Evolutionary conservation across 1,140 invertebrate genomes (phyloP).

Genomic region (Bacillus rossius): DNA sequence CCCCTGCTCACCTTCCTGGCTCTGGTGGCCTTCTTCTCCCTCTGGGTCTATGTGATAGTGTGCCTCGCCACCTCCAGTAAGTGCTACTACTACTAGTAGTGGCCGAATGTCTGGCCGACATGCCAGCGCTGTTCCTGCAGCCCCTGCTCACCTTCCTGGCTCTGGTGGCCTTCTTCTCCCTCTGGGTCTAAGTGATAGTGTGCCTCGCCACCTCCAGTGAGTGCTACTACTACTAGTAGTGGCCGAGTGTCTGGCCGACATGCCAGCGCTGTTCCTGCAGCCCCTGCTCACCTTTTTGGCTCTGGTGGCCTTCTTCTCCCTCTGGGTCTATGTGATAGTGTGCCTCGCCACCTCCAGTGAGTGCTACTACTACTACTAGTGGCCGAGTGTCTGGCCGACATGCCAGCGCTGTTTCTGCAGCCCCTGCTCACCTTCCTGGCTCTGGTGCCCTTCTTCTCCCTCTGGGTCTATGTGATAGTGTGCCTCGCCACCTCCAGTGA

Average conservation of each 20-base stretch:
- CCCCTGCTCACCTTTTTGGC: slow-evolving; percentile 80
- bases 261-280: slow-evolving; percentile 83
- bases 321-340: slow-evolving; percentile 77
- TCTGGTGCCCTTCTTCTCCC: slow-evolving; percentile 71
- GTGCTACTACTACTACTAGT: too few relatives aligned
- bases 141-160: slow-evolving; percentile 80
- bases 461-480: slow-evolving; percentile 77
- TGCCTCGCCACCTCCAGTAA: slow-evolving; percentile 65
- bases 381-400: too few relatives aligned
- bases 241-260: too few relatives aligned
- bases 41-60: slow-evolving; percentile 77
- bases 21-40: slow-evolving; percentile 71
- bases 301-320: slow-evolving; percentile 71
- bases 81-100: too few relatives aligned
- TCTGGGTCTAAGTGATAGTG: slow-evolving; percentile 77
- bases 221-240: too few relatives aligned
- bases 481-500: slow-evolving; percentile 65
- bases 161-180: slow-evolving; percentile 71
- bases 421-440: slow-evolving; percentile 80
- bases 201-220: slow-evolving; percentile 65
- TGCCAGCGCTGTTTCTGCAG: slow-evolving; percentile 83
- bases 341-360: slow-evolving; percentile 65
- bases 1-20: slow-evolving; percentile 80
- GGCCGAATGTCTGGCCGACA: too few relatives aligned
- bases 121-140: slow-evolving; percentile 83